Evolutionary conservation across 1,140 invertebrate genomes (phyloP).

Genomic region (Pseudomyrmex concolor): DNA sequence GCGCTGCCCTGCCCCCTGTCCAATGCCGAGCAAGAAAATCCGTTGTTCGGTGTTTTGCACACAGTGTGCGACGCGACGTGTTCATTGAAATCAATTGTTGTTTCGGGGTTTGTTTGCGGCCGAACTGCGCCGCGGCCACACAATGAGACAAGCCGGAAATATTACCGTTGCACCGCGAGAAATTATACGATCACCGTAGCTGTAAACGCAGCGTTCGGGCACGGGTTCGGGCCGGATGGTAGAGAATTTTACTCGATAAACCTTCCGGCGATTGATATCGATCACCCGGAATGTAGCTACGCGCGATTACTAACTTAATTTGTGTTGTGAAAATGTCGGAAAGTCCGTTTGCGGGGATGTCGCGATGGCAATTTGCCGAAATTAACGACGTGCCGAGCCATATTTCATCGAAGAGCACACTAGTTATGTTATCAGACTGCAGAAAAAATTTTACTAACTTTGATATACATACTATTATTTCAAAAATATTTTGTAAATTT

Average conservation of each 20-base stretch:
- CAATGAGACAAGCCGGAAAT: constrained; percentile 72
- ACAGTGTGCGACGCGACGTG: constrained; percentile 68
- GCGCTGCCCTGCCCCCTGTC: constrained; percentile 65
- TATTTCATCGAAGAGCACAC: constrained; percentile 1
- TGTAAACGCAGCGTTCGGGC: constrained; percentile 48
- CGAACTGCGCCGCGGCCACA: constrained; percentile 60
- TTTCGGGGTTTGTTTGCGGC: constrained; percentile 74
- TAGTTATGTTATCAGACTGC: background rate
- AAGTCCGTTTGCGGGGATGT: constrained; percentile 5
- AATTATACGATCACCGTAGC: constrained; percentile 69
- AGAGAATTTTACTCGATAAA: constrained; percentile 46
- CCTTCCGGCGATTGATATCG: constrained; percentile 42
- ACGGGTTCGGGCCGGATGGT: background rate
- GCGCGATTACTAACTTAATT: constrained; percentile 56
- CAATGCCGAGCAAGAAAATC: constrained; percentile 74
- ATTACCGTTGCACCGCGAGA: constrained; percentile 73
- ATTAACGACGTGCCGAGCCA: constrained; percentile 18
- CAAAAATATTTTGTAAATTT: constrained; percentile 5
- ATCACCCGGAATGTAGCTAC: constrained; percentile 44
- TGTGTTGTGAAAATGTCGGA: constrained; percentile 46
- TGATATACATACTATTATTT: background rate
- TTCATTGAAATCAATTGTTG: constrained; percentile 78
- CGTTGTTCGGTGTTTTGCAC: constrained; percentile 75
- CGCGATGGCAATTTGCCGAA: constrained; percentile 3
- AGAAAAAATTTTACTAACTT: background rate